Conservation (phyloP, 2,797 vertebrate genomes). For the Diplodus puntazzo region DNA sequence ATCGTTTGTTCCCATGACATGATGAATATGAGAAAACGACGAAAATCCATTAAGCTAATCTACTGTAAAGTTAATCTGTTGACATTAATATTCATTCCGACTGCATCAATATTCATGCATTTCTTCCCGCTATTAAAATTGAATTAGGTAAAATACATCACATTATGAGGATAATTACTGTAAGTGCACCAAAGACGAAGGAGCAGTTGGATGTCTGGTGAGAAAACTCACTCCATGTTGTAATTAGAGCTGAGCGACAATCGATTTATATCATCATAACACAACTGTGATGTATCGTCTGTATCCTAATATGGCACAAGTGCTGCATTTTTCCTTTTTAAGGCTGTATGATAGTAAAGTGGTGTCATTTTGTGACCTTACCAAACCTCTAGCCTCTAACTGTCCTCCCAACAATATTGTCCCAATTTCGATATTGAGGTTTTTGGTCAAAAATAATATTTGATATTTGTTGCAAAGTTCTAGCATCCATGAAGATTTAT, state of each 20-base stretch:
- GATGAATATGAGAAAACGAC: slow-evolving; percentile 35
- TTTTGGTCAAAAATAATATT: too few species aligned
- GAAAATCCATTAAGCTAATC: slow-evolving; percentile 55
- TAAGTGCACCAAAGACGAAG: slow-evolving; percentile 31
- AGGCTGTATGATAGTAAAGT: too few species aligned
- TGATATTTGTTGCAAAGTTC: too few species aligned
- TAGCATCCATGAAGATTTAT: too few species aligned
- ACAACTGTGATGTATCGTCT: too few species aligned
- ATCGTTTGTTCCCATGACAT: slow-evolving; percentile 32
- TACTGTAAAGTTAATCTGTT: slow-evolving; percentile 44
- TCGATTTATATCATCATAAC: too few species aligned
- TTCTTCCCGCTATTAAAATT: slow-evolving; percentile 60
- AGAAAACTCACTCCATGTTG: neutral
- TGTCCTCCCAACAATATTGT: too few species aligned
- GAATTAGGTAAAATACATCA: slow-evolving; percentile 59
- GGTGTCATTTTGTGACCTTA: too few species aligned
- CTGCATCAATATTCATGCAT: slow-evolving; percentile 54
- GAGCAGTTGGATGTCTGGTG: slow-evolving; percentile 21
- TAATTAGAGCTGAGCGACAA: neutral
- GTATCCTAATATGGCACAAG: too few species aligned
- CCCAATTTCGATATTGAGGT: too few species aligned
- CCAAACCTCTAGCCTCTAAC: too few species aligned
- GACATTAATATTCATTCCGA: slow-evolving; percentile 53
- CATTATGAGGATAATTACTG: slow-evolving; percentile 51
- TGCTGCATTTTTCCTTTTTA: too few species aligned